A percentile compares a stretch with the other conserved stretches of the same genome.
phyloP scores from a whole-genome alignment of 2,113 vertebrate genomes.

The Phaethon lepturus region DNA sequence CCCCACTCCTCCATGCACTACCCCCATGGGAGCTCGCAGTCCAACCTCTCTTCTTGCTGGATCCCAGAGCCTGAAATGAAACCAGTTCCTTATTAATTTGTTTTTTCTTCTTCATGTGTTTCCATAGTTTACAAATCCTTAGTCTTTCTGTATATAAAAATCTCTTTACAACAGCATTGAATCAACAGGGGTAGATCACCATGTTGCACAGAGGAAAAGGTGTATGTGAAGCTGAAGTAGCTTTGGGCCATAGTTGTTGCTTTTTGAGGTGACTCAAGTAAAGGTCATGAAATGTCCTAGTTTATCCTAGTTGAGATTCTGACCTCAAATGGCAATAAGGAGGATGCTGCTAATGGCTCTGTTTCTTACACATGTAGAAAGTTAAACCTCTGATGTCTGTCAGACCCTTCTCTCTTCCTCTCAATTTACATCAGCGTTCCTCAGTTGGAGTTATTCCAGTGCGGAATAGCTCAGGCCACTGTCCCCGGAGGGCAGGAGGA shows the following conservation, averaged over 20 bases:
- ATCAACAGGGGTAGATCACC: rapidly evolving
- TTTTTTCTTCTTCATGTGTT: background rate
- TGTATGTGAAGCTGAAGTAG: background rate
- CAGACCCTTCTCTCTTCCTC: background rate
- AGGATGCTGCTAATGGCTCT: background rate
- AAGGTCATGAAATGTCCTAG: background rate
- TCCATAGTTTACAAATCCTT: background rate
- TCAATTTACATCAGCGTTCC: background rate
- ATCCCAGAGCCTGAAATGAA: background rate
- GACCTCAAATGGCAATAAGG: background rate
- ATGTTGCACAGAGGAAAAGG: background rate
- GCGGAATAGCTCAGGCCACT: background rate
- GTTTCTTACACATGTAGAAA: background rate
- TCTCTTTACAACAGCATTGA: background rate
- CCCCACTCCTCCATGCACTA: rapidly evolving
- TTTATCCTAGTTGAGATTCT: background rate
- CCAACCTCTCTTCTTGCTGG: background rate
- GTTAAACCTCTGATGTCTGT: background rate
- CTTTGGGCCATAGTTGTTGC: background rate
- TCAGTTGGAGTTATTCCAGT: rapidly evolving
- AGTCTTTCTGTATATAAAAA: background rate
- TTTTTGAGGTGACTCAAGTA: background rate
- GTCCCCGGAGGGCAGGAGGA: background rate
- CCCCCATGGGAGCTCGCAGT: background rate
- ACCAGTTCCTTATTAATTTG: background rate